Evolutionary conservation across 2,113 vertebrate genomes (phyloP).

Genomic region (Trogon surrucura): DNA sequence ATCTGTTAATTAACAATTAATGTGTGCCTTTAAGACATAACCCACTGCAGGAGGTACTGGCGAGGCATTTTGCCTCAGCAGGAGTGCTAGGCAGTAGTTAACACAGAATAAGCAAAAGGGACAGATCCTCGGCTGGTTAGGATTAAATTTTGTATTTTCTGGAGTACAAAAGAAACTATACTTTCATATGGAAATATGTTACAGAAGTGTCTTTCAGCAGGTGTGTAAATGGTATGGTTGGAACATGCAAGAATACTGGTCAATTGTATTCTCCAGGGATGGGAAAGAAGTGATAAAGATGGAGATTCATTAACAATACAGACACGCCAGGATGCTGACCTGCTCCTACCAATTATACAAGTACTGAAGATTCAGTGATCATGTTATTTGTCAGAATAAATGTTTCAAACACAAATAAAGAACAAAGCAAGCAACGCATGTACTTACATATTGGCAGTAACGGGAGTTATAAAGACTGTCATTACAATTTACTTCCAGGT

Average conservation of each 20-base stretch:
- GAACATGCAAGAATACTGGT: background rate
- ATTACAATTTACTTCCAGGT: background rate
- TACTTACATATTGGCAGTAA: background rate
- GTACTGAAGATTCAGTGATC: background rate
- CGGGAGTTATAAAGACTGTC: background rate
- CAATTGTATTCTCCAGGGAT: background rate
- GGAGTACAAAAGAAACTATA: background rate
- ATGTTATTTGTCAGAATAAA: background rate
- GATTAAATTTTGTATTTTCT: slow-evolving; percentile 35
- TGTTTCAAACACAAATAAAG: background rate
- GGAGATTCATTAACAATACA: background rate
- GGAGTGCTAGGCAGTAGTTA: slow-evolving; percentile 39
- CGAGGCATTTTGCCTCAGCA: slow-evolving; percentile 35
- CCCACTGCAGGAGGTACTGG: slow-evolving; percentile 44
- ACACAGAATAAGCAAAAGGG: slow-evolving; percentile 8
- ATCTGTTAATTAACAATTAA: slow-evolving; percentile 63
- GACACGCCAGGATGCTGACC: background rate
- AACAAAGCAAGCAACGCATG: background rate
- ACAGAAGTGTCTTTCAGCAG: background rate
- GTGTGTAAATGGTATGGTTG: background rate
- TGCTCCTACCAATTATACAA: background rate
- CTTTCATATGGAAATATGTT: slow-evolving; percentile 27
- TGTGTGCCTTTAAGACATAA: slow-evolving; percentile 52
- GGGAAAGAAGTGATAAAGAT: background rate
- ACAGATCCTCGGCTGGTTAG: slow-evolving; percentile 7